These are phyloP conservation scores for Palloptera scutellata DNA, from an alignment of 2,888 invertebrate genomes.

Conservation along the genomic window DNA sequence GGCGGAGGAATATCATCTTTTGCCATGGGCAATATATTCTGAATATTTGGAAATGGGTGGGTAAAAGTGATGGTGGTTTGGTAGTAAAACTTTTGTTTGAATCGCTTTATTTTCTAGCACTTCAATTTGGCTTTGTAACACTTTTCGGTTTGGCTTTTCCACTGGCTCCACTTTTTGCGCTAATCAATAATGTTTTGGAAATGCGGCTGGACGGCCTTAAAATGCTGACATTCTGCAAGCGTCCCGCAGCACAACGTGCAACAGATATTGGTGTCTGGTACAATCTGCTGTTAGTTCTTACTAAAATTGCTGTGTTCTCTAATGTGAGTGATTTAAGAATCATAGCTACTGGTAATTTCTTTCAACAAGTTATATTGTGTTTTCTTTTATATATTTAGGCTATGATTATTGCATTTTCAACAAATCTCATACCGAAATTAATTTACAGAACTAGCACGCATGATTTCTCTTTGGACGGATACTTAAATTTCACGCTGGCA, in stretches of 20 bases:
- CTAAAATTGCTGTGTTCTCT: slow-evolving; percentile 77
- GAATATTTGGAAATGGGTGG: slow-evolving; percentile 88
- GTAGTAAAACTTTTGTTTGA: slow-evolving; percentile 43
- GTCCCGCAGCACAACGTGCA: slow-evolving; percentile 78
- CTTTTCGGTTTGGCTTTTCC: slow-evolving; percentile 88
- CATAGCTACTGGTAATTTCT: neutral
- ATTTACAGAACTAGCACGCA: slow-evolving; percentile 70
- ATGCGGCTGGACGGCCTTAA: slow-evolving; percentile 85
- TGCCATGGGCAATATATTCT: slow-evolving; percentile 73
- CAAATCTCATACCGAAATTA: slow-evolving; percentile 81
- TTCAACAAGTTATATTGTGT: neutral
- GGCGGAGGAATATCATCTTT: slow-evolving; percentile 76
- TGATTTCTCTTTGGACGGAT: slow-evolving; percentile 69
- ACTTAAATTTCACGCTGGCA: slow-evolving; percentile 74
- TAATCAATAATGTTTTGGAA: slow-evolving; percentile 83
- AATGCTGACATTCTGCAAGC: slow-evolving; percentile 75
- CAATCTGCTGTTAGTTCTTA: slow-evolving; percentile 76
- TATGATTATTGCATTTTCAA: slow-evolving; percentile 84
- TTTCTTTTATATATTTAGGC: slow-evolving; percentile 66
- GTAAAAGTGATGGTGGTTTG: neutral
- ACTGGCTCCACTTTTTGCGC: slow-evolving; percentile 81
- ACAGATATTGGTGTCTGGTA: slow-evolving; percentile 84
- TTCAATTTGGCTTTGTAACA: slow-evolving; percentile 87
- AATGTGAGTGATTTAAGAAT: slow-evolving; percentile 70
- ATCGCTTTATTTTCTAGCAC: slow-evolving; percentile 67